phyloP scores from a whole-genome alignment of 2,797 vertebrate species.

The Momotus momota region DNA sequence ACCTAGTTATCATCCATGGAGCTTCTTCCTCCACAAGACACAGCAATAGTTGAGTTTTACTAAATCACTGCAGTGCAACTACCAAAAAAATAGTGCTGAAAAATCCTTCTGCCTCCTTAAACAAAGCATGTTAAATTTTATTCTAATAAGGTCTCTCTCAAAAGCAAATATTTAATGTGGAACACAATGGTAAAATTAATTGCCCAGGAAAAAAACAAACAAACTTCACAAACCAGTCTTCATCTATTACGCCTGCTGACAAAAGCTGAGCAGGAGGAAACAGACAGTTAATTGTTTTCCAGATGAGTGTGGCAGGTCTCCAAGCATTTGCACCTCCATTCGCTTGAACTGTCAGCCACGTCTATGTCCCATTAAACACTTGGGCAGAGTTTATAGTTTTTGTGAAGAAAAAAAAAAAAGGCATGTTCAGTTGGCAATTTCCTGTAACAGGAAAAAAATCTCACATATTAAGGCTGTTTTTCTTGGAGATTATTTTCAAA shows the following conservation, averaged over 20 bases:
- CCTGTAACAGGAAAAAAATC: background rate
- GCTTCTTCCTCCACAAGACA: background rate
- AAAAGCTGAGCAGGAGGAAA: background rate
- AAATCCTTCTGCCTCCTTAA: background rate
- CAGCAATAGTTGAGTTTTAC: background rate
- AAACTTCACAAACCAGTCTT: background rate
- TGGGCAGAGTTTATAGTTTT: background rate
- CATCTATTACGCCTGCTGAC: background rate
- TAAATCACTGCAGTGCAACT: background rate
- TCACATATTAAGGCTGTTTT: background rate
- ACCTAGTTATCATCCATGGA: background rate
- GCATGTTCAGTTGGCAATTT: background rate
- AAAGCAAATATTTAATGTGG: background rate
- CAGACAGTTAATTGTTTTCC: slow-evolving; percentile 39
- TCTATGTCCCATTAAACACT: background rate
- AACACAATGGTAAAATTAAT: slow-evolving; percentile 22
- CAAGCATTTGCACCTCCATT: background rate
- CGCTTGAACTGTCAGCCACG: background rate
- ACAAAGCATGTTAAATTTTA: background rate
- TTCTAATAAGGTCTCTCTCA: background rate
- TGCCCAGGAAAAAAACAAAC: slow-evolving; percentile 17
- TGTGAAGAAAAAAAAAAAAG: background rate
- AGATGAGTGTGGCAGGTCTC: background rate
- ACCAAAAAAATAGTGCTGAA: background rate
- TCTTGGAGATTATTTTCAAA: background rate